Evolutionary conservation across 1,140 invertebrate genomes (phyloP).

Genomic region (Bathynomus jamesi): DNA sequence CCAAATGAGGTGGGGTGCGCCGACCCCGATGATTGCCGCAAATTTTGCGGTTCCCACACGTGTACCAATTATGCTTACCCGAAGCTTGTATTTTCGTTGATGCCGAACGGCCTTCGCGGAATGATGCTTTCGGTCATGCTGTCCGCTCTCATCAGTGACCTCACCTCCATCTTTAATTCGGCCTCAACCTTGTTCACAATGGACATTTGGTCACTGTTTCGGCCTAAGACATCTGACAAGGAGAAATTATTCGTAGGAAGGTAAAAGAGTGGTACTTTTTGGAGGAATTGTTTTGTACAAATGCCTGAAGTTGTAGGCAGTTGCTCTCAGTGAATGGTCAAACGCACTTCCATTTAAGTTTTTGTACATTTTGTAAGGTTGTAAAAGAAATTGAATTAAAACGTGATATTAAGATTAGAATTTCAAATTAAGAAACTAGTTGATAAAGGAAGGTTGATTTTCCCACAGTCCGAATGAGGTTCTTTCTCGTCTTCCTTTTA

Average conservation of each 20-base stretch:
- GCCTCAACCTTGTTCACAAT: constrained; percentile 52
- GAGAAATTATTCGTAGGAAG: constrained; percentile 44
- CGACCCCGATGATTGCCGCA: constrained; percentile 44
- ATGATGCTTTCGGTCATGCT: constrained; percentile 52
- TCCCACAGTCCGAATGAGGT: too few species aligned
- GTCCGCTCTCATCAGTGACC: constrained; percentile 49
- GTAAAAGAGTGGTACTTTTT: too few species aligned
- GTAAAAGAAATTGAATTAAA: not conserved
- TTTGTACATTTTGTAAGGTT: not conserved
- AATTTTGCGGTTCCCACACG: constrained; percentile 45
- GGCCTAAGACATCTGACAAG: constrained; percentile 41
- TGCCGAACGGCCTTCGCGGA: constrained; percentile 44
- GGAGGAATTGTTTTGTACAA: not conserved
- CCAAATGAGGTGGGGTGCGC: constrained; percentile 48
- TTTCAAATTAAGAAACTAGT: too few species aligned
- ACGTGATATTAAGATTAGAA: too few species aligned
- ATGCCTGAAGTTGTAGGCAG: too few species aligned
- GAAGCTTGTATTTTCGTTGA: constrained; percentile 45
- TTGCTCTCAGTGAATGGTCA: not conserved
- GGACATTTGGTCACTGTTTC: constrained; percentile 47
- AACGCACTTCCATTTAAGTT: not conserved
- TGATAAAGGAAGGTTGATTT: too few species aligned
- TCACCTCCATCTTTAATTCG: constrained; percentile 52
- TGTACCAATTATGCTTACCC: constrained; percentile 52
- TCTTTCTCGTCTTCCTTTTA: too few species aligned